phyloP scores from a whole-genome alignment of 2,797 vertebrate species.

The Mallotus villosus region DNA sequence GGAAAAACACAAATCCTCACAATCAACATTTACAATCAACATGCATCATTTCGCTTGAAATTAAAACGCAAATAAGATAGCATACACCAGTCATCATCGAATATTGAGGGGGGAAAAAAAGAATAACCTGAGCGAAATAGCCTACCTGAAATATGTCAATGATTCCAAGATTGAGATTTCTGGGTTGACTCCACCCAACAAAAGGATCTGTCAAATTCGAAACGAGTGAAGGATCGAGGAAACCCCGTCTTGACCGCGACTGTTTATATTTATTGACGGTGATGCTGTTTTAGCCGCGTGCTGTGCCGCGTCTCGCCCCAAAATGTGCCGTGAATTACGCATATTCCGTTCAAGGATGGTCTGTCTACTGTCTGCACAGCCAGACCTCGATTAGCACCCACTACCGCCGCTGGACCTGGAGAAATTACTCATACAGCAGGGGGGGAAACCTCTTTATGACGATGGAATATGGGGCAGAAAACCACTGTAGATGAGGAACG shows the following conservation, averaged over 20 bases:
- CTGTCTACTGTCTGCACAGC: conserved; percentile 51
- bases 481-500: conserved; percentile 52
- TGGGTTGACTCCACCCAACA: conserved; percentile 76
- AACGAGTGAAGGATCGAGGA: conserved; percentile 53
- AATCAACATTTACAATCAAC: neutral
- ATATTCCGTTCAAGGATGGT: conserved; percentile 50
- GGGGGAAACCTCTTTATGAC: conserved; percentile 76
- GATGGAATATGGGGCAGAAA: conserved; percentile 57
- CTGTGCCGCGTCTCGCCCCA: conserved; percentile 31
- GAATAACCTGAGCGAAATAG: conserved; percentile 24
- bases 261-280: conserved; percentile 25
- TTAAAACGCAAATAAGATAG: neutral
- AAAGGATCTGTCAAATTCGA: conserved; percentile 65
- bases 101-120: neutral
- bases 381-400: conserved; percentile 49
- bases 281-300: conserved; percentile 46
- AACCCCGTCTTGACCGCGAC: conserved; percentile 60
- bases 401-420: conserved; percentile 53
- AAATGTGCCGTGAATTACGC: conserved; percentile 51
- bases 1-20: no score
- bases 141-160: conserved; percentile 72
- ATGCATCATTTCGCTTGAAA: neutral
- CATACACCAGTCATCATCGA: neutral
- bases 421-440: conserved; percentile 67
- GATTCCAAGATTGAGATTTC: conserved; percentile 70